phyloP scores from a whole-genome alignment of 2,113 vertebrate genomes.

The Mustela lutreola region DNA sequence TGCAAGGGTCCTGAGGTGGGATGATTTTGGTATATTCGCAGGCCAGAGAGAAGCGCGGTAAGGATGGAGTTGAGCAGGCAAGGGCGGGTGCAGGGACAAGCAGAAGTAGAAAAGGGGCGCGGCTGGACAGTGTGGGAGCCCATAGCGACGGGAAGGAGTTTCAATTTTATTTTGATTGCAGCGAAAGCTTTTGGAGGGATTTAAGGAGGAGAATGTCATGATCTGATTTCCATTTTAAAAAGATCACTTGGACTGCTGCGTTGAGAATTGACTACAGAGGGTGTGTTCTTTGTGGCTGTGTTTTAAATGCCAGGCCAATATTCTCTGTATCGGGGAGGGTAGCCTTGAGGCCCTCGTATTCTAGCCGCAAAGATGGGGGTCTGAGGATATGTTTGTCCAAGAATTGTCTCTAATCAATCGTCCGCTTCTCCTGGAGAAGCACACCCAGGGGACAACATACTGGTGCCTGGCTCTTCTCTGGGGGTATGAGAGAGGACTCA shows the following conservation, averaged over 20 bases:
- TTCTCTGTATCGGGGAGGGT: not conserved
- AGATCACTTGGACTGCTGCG: conserved; percentile 28
- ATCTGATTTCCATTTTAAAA: conserved; percentile 58
- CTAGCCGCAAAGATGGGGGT: not conserved
- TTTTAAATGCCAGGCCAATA: conserved; percentile 39
- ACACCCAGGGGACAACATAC: not conserved
- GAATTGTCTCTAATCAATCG: not conserved
- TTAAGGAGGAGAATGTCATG: conserved; percentile 18
- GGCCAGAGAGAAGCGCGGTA: not conserved
- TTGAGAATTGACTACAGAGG: not conserved
- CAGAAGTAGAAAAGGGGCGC: not conserved
- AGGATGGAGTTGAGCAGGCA: not conserved
- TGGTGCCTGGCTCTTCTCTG: not conserved
- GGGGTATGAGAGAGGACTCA: conserved; percentile 7
- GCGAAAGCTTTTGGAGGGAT: not conserved
- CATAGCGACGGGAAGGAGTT: not conserved
- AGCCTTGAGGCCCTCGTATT: not conserved
- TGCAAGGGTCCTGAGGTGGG: conserved; percentile 37
- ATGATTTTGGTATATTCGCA: not conserved
- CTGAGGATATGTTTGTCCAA: not conserved
- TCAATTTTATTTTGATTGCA: not conserved
- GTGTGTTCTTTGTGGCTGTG: not conserved
- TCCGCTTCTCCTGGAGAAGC: not conserved
- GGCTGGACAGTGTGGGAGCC: not conserved
- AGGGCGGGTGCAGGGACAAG: not conserved